A percentile compares a stretch with the other conserved stretches of the same genome.
Evolutionary conservation across 2,888 invertebrate species (phyloP).

Genomic region (Aleiodes testaceus): DNA sequence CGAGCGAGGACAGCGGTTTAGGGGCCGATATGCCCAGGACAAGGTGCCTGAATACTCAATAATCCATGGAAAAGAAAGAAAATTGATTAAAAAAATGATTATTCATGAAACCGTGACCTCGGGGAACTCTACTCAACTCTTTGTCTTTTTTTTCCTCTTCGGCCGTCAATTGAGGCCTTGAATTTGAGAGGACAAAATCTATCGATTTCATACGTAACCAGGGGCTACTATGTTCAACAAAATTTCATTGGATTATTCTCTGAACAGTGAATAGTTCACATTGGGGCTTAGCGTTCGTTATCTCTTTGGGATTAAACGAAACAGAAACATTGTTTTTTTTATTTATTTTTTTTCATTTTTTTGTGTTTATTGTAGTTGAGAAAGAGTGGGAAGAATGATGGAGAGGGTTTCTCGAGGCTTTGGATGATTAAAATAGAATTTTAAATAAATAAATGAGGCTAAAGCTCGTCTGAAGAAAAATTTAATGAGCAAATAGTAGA

Average conservation of each 20-base stretch:
- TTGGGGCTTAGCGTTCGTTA: not conserved
- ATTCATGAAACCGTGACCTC: not conserved
- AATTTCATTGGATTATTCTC: constrained; percentile 12
- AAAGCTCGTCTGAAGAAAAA: constrained; percentile 7
- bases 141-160: not conserved
- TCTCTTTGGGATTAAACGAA: not conserved
- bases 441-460: constrained; percentile 10
- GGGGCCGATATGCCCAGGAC: constrained; percentile 83
- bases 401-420: not conserved
- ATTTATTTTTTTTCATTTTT: constrained; percentile 1
- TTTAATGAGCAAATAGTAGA: constrained; percentile 3
- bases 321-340: constrained; percentile 33
- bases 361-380: not conserved
- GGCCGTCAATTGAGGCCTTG: constrained; percentile 1
- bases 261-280: not conserved
- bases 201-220: constrained; percentile 21
- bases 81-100: not conserved
- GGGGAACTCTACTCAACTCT: not conserved
- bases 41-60: constrained; percentile 59
- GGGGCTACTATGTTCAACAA: constrained; percentile 21
- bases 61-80: constrained; percentile 21
- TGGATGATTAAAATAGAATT: too few species aligned
- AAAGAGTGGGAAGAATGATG: constrained; percentile 2
- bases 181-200: constrained; percentile 8
- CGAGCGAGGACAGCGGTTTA: constrained; percentile 95